These are phyloP conservation scores for Dugesia japonica DNA, from an alignment of 2,888 invertebrate genomes.

Conservation along the genomic window DNA sequence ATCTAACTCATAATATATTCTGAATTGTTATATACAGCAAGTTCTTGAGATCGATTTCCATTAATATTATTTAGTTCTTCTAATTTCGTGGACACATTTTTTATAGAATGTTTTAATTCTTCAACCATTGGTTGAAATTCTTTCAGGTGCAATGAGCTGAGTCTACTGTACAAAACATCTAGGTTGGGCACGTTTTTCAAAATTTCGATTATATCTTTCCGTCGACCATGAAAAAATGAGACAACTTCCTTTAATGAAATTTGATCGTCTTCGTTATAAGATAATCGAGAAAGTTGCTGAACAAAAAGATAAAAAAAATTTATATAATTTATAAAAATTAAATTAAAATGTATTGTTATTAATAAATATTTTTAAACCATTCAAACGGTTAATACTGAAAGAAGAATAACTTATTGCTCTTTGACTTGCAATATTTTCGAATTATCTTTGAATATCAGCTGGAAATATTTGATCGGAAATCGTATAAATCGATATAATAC, in stretches of 20 bases:
- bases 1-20: neutral
- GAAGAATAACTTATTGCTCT: no score
- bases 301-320: neutral
- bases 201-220: neutral
- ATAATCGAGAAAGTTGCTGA: neutral
- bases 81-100: neutral
- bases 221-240: conserved; percentile 2
- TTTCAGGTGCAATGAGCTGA: neutral
- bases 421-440: no score
- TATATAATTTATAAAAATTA: neutral
- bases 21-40: neutral
- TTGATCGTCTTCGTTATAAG: neutral
- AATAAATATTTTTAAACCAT: no score
- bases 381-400: no score
- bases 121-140: conserved; percentile 1
- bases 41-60: neutral
- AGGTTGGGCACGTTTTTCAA: neutral
- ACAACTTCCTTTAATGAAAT: neutral
- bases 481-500: no score
- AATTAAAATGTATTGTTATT: no score
- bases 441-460: no score
- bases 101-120: neutral
- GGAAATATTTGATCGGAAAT: no score
- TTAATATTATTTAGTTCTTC: neutral
- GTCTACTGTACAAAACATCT: neutral